Base-by-base conservation (phyloP, 2,113 vertebrate species). In the Mellivora capensis region DNA sequence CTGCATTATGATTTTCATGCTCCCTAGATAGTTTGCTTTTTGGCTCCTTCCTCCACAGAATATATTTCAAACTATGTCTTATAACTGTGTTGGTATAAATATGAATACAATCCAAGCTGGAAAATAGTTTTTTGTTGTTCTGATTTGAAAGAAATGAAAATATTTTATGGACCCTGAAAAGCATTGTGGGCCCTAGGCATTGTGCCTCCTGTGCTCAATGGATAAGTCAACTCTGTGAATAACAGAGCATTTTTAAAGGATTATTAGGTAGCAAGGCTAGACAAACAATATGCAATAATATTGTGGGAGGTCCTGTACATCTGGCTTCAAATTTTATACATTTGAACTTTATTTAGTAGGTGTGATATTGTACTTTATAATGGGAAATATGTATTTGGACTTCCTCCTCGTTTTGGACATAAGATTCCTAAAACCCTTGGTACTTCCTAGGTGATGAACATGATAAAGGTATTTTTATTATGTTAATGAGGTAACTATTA, bases 91-190 rank as follows among this genome's bases (percentile, higher is more conserved):
- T 71, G 27, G 42, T 23, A 39, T 61, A 79, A 92, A 61, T 76
- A 39, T 5, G 13, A 62, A 80, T 54, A 86, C 37, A 44, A 80
- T 67, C 34, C 20, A 91, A 85, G n/a, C 14, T 72, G 37, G 37
- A 57, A 34, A 71, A 71, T 39, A 5, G n/a, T 77, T 90, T 59
- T 76, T 74, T 61, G 54, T 49, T 61, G 21, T 87, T 83, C 64
- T 91, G 74, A 71, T 91, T 82, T 72, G 72, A 92, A 91, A 94
- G 12, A 84, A 71, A 87, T 79, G n/a, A 62, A 62, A 88, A 67
- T 7, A 67, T 37, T 62, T 76, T 21, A 9, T 82, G 57, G 44
- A 37, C 15, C 42, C 14, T 17, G 39, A 79, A 72, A 90, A 54
- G 20, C 13, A 61, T 18, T 29, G 17, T 64, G 23, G 59, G 29